These are phyloP conservation scores for Hemithea aestivaria DNA, from an alignment of 2,888 invertebrate genomes.

Conservation along the genomic window DNA sequence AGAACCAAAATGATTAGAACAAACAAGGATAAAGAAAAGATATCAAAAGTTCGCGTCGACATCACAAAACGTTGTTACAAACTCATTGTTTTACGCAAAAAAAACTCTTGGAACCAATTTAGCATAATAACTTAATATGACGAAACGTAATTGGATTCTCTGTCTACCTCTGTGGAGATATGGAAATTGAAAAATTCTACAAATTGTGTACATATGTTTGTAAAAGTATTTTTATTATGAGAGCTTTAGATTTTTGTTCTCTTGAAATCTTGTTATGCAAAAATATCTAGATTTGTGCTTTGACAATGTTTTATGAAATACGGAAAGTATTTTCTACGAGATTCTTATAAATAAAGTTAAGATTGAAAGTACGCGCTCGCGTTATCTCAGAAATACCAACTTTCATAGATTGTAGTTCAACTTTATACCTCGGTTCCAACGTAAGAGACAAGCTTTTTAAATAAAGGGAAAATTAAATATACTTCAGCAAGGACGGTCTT, in stretches of 20 bases:
- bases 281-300: background rate
- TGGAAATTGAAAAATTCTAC: conserved; percentile 25
- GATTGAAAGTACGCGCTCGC: too few relatives aligned
- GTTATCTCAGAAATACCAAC: too few relatives aligned
- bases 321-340: too few relatives aligned
- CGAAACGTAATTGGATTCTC: conserved; percentile 63
- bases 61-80: conserved; percentile 28
- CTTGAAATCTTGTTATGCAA: too few relatives aligned
- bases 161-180: conserved; percentile 40
- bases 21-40: conserved; percentile 23
- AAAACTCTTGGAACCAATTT: conserved; percentile 60
- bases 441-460: conserved; percentile 17
- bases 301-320: too few relatives aligned
- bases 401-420: too few relatives aligned
- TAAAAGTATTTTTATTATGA: background rate
- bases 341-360: too few relatives aligned
- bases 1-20: conserved; percentile 7
- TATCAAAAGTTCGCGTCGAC: conserved; percentile 27
- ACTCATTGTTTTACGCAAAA: conserved; percentile 51
- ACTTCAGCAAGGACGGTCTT: conserved; percentile 6
- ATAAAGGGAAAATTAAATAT: conserved; percentile 15
- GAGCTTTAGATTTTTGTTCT: too few relatives aligned
- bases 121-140: conserved; percentile 71
- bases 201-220: conserved; percentile 5
- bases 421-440: conserved; percentile 3